Base-by-base conservation (phyloP, 1,140 invertebrate species). In the Araneus ventricosus region DNA sequence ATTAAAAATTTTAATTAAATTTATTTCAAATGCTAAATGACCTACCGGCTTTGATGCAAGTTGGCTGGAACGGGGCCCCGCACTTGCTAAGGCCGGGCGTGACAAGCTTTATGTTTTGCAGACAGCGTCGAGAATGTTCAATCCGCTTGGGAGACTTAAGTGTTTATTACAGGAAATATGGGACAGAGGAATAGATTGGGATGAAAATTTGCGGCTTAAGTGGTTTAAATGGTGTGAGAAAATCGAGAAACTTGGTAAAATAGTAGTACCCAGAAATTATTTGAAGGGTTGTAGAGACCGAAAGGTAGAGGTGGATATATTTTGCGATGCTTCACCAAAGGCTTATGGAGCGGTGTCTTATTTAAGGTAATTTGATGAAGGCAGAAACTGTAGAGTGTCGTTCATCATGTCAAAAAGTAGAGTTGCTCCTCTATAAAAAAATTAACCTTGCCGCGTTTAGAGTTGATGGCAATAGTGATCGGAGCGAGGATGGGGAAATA, bases 121-220 rank as follows among this genome's bases (percentile, higher is more conserved):
- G 14, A 27, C 30, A 1, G 75, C 27, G 14, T 14, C 75, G 17
- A 79, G 14, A 27, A 34, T 79, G n/a, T 79, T 39, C 5, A 0
- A 79, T 79, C 30, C 30, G n/a, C 14, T 52, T 41, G 41, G 8
- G 0, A 22, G 7, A 24, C 6, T 20, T 7, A 27, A 63, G 61
- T n/a, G 22, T 7, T 10, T 63, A 27, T 24, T 63, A 24, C n/a
- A 24, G n/a, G n/a, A 63, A 63, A 10, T 27, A 8, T 27, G 7
- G n/a, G 10, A 86, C 10, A 86, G 8, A 61, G 27, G 0, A 5
- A 10, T 57, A 22, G 84, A 86, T 61, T 61, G 57, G 17, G 24
- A 57, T 27, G 82, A 86, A 34, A 27, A 86, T 45, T 86, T 86
- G 3, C 14, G 52, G 52, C 61, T 34, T 86, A 86, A 86, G 30